Conservation (phyloP, 2,797 vertebrate genomes). For the Enteromius unitaeniatus region DNA sequence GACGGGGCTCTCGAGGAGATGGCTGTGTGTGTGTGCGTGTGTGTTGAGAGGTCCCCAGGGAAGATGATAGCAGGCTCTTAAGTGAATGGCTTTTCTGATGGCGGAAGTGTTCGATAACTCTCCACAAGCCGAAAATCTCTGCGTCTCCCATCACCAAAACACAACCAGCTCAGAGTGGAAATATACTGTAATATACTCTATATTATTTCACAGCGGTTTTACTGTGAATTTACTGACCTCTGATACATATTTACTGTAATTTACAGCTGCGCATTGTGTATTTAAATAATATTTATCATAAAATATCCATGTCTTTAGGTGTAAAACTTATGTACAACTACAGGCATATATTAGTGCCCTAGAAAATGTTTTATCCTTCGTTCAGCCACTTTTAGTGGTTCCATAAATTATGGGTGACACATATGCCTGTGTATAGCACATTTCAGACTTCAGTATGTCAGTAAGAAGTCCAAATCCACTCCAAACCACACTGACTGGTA, state of each 20-base stretch:
- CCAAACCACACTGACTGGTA: too few species aligned
- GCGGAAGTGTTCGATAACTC: slow-evolving; percentile 44
- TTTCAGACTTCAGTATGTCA: neutral
- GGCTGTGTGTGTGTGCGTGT: neutral
- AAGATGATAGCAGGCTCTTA: slow-evolving; percentile 42
- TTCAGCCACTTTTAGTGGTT: neutral
- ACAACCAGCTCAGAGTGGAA: neutral
- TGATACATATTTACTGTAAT: slow-evolving; percentile 2
- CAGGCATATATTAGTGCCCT: neutral
- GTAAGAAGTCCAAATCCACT: neutral
- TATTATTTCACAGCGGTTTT: neutral
- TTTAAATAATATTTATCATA: neutral
- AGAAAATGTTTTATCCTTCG: neutral
- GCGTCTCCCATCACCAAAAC: neutral
- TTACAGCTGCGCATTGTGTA: neutral
- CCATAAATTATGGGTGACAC: neutral
- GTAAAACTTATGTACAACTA: neutral
- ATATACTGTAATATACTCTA: slow-evolving; percentile 1
- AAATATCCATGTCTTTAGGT: too few species aligned
- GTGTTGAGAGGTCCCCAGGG: slow-evolving; percentile 43
- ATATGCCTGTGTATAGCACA: neutral
- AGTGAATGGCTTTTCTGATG: slow-evolving; percentile 46
- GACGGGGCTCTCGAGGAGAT: slow-evolving; percentile 16
- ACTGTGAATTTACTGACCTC: neutral
- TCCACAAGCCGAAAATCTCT: slow-evolving; percentile 17